Evolutionary conservation across 2,888 invertebrate genomes (phyloP).

Genomic region (Ferrisia virgata): DNA sequence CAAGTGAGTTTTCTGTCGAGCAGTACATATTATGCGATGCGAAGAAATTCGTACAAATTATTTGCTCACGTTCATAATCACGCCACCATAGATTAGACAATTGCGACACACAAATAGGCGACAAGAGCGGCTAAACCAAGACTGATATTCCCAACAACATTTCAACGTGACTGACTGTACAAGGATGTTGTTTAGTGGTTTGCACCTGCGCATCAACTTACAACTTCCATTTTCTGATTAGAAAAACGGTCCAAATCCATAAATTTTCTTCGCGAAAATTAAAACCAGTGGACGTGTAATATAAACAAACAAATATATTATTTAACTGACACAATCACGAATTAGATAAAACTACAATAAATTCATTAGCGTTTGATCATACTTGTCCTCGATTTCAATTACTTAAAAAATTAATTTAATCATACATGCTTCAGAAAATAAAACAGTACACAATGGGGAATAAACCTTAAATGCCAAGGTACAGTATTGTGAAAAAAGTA

Average conservation of each 20-base stretch:
- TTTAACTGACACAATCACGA: no score
- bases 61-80: neutral
- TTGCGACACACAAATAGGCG: neutral
- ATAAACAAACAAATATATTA: no score
- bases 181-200: neutral
- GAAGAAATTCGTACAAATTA: neutral
- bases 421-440: no score
- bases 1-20: neutral
- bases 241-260: neutral
- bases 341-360: no score
- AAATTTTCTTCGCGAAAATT: neutral
- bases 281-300: no score
- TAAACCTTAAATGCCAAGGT: no score
- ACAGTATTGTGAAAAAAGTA: no score
- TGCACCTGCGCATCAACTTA: neutral
- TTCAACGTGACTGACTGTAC: constrained; percentile 10
- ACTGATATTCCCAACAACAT: neutral
- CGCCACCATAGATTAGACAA: neutral
- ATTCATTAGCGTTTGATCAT: no score
- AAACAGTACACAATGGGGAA: no score
- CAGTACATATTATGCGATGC: neutral
- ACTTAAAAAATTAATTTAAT: no score
- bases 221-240: neutral
- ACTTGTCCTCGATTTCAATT: no score
- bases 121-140: neutral